phyloP scores from a whole-genome alignment of 23 tunicate genomes.

The Styela clava region DNA sequence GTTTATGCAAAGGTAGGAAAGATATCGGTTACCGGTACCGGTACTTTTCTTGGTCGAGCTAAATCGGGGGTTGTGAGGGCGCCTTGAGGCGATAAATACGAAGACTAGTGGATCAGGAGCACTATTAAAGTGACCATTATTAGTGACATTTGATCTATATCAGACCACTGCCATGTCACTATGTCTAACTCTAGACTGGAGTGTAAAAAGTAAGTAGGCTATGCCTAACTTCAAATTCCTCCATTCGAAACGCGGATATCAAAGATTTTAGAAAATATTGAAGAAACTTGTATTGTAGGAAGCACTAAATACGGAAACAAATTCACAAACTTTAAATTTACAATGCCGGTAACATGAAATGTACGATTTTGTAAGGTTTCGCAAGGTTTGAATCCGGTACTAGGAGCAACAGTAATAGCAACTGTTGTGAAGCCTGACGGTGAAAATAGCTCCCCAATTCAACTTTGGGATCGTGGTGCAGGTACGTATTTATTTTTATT shows the following conservation, averaged over 20 bases:
- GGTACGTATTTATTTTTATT: constrained; percentile 19
- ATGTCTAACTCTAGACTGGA: too few relatives aligned
- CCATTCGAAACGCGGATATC: background rate
- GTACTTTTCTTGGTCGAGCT: too few relatives aligned
- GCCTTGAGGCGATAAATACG: too few relatives aligned
- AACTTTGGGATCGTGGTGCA: constrained; percentile 38
- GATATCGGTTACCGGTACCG: background rate
- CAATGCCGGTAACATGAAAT: background rate
- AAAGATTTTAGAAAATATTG: background rate
- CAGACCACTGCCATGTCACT: background rate
- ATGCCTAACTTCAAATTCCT: too few relatives aligned
- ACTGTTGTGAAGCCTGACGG: constrained; percentile 17
- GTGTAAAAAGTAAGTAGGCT: too few relatives aligned
- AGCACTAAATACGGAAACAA: background rate
- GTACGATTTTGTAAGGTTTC: constrained; percentile 28
- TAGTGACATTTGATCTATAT: background rate
- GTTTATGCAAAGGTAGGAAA: constrained; percentile 57
- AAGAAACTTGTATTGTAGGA: background rate
- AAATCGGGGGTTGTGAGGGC: too few relatives aligned
- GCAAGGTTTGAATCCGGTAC: constrained; percentile 34
- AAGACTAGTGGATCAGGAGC: background rate
- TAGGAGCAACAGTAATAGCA: constrained; percentile 35
- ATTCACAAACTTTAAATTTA: too few relatives aligned
- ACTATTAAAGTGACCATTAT: background rate
- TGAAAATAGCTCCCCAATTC: background rate